Conservation (phyloP, 2,888 invertebrate genomes). For the Deilephila elpenor region DNA sequence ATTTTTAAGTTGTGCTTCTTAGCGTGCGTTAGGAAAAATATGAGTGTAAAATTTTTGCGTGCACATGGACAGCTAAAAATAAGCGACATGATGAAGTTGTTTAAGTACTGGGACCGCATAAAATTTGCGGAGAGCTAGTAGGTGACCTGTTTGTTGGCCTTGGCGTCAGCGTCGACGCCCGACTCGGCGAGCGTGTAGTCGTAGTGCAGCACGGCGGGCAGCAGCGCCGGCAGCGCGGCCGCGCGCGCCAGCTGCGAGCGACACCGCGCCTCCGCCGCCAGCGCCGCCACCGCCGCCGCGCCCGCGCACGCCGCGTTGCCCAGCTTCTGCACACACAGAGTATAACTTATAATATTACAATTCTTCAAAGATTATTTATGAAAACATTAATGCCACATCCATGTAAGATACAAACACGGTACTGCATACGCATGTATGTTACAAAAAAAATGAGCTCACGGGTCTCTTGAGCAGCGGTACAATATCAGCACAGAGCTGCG, state of each 20-base stretch:
- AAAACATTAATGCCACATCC: too few relatives aligned
- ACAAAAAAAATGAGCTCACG: constrained; percentile 46
- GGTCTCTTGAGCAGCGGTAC: constrained; percentile 67
- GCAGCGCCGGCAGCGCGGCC: constrained; percentile 96
- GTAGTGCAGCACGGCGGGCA: constrained; percentile 96
- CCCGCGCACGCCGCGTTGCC: constrained; percentile 92
- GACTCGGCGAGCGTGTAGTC: constrained; percentile 99
- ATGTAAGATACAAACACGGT: too few relatives aligned
- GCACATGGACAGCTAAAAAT: too few relatives aligned
- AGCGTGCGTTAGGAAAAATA: too few relatives aligned
- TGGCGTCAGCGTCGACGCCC: constrained; percentile 93
- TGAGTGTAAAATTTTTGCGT: too few relatives aligned
- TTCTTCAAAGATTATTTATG: too few relatives aligned
- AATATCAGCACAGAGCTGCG: constrained; percentile 92
- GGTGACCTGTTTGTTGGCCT: constrained; percentile 90
- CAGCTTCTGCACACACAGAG: constrained; percentile 86
- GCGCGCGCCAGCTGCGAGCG: constrained; percentile 93
- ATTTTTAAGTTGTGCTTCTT: too few relatives aligned
- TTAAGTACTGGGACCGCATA: too few relatives aligned
- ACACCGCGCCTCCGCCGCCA: constrained; percentile 93
- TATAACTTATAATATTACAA: constrained; percentile 11
- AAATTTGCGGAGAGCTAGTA: not conserved
- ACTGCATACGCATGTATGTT: not conserved
- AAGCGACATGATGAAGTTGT: too few relatives aligned
- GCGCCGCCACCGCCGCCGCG: constrained; percentile 94